Conservation (phyloP, 2,113 vertebrate species). For the Prochilodus magdalenae region DNA sequence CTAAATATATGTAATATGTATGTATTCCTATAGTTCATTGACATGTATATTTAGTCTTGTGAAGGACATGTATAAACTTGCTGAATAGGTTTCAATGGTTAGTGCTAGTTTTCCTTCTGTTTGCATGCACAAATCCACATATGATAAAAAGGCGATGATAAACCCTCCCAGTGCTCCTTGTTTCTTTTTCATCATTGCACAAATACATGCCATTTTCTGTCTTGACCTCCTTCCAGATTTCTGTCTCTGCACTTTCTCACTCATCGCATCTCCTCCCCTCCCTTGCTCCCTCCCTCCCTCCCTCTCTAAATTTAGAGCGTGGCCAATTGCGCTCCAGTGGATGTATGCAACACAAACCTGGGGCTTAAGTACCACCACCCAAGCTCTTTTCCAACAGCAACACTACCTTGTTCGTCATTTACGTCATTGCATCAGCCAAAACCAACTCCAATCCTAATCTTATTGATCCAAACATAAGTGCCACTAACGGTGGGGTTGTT, state of each 20-base stretch:
- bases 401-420: neutral
- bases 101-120: neutral
- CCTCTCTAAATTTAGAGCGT: constrained; percentile 72
- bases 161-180: constrained; percentile 22
- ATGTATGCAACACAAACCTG: constrained; percentile 67
- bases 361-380: constrained; percentile 47
- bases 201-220: constrained; percentile 17
- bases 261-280: constrained; percentile 54
- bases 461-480: neutral
- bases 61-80: neutral
- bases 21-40: neutral
- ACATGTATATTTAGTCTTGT: neutral
- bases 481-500: neutral
- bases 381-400: neutral
- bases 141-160: constrained; percentile 3
- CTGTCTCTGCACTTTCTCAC: constrained; percentile 51
- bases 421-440: neutral
- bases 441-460: neutral
- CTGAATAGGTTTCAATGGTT: neutral
- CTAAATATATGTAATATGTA: neutral
- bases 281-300: constrained; percentile 56
- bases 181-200: constrained; percentile 22
- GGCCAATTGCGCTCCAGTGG: constrained; percentile 61
- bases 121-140: neutral
- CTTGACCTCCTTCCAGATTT: constrained; percentile 65